Evolutionary conservation across 2,113 vertebrate genomes (phyloP).

Genomic region (Emydura subglobosa): DNA sequence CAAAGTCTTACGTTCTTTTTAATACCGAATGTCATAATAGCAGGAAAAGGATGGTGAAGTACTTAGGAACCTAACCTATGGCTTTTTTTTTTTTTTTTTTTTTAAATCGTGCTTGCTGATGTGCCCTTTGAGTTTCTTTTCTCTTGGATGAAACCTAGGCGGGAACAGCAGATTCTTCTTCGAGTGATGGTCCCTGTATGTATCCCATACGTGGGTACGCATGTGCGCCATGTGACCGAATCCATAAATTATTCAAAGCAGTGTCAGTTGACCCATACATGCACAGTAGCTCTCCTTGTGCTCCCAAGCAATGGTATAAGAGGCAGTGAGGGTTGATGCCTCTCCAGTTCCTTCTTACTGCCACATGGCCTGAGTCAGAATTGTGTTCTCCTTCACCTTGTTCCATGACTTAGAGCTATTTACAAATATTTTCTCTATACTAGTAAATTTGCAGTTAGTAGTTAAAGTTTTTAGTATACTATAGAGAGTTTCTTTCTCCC

Average conservation of each 20-base stretch:
- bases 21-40: slow-evolving; percentile 49
- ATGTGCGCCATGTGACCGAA: neutral
- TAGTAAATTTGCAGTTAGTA: neutral
- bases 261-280: neutral
- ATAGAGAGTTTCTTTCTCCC: neutral
- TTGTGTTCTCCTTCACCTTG: too few relatives aligned
- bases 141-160: neutral
- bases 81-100: neutral
- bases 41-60: slow-evolving; percentile 53
- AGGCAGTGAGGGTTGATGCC: too few relatives aligned
- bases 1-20: slow-evolving; percentile 45
- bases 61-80: slow-evolving; percentile 50
- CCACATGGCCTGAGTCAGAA: too few relatives aligned
- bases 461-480: neutral
- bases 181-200: neutral
- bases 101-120: slow-evolving; percentile 32
- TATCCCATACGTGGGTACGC: neutral
- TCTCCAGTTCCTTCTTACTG: too few relatives aligned
- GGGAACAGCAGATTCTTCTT: neutral
- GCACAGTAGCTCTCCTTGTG: neutral
- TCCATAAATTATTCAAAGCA: neutral
- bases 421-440: too few relatives aligned
- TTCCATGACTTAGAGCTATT: too few relatives aligned
- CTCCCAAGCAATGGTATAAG: neutral
- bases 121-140: neutral